Base-by-base conservation (phyloP, 2,113 vertebrate genomes). In the Irena cyanogastra region DNA sequence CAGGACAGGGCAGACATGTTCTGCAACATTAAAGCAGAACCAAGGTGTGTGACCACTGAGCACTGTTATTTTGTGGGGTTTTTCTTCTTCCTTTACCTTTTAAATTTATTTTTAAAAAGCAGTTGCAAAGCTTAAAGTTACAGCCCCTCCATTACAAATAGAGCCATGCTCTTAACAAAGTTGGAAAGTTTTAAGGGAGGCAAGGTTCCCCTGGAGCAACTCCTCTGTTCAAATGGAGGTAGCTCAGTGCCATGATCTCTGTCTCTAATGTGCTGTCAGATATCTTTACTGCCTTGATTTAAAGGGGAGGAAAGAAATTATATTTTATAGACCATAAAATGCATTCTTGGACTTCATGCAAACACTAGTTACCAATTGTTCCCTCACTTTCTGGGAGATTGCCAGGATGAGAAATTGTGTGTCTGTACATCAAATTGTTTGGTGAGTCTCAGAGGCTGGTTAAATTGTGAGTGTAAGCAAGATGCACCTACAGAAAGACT, bases 301-400 rank as follows among this genome's bases (percentile, higher is more conserved):
- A 94, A 82, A 76, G 76, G 82, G 52, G 71, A 95, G 83, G 93
- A 95, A 95, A 85, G 79, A 80, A 94, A 84, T 95, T 95, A 89
- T 87, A 89, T 83, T 96, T 95, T 95, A 93, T 97, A 93, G 93
- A 81, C 91, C 87, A 96, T 96, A 97, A 97, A 97, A 97, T 88
- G 82, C 83, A 72, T 95, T 96, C 79, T 95, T 97, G 93, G 87
- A 91, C 94, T 94, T 90, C 79, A 89, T 86, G 87, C 95, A 95
- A 93, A 91, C 71, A 44, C 74, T 92, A 33, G 93, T 96, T 94
- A 96, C 94, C 91, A 94, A 69, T 95, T 91, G 85, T 95, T 97
- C 66, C 93, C 54, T 94, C 27, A 28, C 37, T 69, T 11, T 81
- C 83, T 95, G 94, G 87, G 76, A 83, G 45, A 79, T 65, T 92